Conservation (phyloP, 2,888 invertebrate genomes). For the Chirona hameri region DNA sequence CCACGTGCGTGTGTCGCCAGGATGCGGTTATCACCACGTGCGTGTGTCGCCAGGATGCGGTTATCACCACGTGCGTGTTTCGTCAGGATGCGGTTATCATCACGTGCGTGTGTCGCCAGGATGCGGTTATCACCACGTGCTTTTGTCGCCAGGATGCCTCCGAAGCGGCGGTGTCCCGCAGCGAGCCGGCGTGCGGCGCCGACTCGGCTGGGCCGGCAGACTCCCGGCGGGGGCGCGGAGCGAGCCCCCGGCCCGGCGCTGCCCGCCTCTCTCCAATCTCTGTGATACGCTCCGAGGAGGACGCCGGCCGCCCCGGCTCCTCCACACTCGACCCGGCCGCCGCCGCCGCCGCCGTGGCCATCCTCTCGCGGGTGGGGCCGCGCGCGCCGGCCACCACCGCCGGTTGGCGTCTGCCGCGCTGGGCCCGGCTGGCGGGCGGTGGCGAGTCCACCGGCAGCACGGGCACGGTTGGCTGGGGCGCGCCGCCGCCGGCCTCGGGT, state of each 20-base stretch:
- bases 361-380: background rate
- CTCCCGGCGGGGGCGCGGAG: conserved; percentile 33
- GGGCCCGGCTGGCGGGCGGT: conserved; percentile 1
- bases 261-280: conserved; percentile 45
- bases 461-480: conserved; percentile 9
- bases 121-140: too few species aligned
- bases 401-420: conserved; percentile 32
- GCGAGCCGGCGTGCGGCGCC: background rate
- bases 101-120: too few species aligned
- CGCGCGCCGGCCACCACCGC: conserved; percentile 32
- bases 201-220: conserved; percentile 10
- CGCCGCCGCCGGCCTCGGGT: background rate
- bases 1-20: too few species aligned
- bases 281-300: conserved; percentile 40
- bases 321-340: background rate
- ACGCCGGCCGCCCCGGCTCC: too few species aligned
- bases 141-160: background rate
- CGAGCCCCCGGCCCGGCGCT: conserved; percentile 57
- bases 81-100: too few species aligned
- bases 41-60: too few species aligned
- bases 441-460: background rate
- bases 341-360: background rate
- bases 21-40: too few species aligned
- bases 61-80: too few species aligned
- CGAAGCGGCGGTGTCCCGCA: background rate